These are phyloP conservation scores for Prochilodus magdalenae DNA, from an alignment of 2,113 vertebrate species.

Conservation along the genomic window DNA sequence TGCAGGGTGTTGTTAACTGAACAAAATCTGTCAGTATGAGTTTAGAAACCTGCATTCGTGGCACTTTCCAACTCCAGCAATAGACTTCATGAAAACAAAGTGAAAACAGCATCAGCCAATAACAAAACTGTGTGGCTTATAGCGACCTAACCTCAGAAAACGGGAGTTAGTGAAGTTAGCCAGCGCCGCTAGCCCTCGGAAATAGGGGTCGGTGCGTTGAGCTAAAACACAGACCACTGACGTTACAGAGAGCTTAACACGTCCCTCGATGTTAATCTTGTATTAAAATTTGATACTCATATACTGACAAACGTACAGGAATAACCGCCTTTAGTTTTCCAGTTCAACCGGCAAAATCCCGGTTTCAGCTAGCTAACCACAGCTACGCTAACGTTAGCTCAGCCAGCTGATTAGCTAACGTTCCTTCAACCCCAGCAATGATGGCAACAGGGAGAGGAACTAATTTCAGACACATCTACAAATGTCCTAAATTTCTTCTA, in stretches of 20 bases:
- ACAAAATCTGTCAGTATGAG: no score
- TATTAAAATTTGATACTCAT: no score
- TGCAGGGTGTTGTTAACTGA: no score
- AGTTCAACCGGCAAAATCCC: neutral
- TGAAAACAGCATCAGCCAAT: no score
- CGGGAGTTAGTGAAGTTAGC: neutral
- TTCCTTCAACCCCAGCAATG: neutral
- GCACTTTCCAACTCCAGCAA: no score
- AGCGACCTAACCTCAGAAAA: neutral
- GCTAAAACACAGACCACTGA: no score
- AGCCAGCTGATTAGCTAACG: neutral
- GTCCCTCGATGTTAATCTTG: no score
- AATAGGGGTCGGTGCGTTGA: neutral
- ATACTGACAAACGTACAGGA: no score
- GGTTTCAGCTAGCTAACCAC: neutral
- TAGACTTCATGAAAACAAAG: no score
- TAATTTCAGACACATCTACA: neutral
- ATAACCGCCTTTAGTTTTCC: neutral
- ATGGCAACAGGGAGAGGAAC: slow-evolving; percentile 2
- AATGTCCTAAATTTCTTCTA: neutral
- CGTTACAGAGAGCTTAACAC: no score
- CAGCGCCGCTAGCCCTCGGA: neutral
- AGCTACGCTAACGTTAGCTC: neutral
- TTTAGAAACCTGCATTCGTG: no score
- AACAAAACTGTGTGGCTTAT: neutral